A percentile compares a stretch with the other conserved stretches of the same genome.
Conservation (phyloP, 2,888 invertebrate species). For the Cryptosula pallasiana region DNA sequence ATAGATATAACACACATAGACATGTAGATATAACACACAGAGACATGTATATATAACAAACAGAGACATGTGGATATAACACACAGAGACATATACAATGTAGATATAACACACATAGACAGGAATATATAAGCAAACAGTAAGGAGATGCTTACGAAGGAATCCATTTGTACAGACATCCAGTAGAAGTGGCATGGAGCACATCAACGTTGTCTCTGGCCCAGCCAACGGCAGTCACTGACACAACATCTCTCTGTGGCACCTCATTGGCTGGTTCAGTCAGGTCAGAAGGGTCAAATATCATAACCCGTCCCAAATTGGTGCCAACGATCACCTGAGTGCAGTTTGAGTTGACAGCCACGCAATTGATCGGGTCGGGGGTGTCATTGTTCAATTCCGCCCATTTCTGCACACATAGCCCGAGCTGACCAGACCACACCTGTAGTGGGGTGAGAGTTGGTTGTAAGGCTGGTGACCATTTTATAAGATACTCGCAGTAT, state of each 20-base stretch:
- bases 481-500: too few relatives aligned
- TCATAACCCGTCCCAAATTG: slow-evolving; percentile 40
- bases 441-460: slow-evolving; percentile 27
- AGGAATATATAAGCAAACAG: too few relatives aligned
- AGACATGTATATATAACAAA: too few relatives aligned
- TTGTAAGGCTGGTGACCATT: not conserved
- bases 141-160: not conserved
- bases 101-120: too few relatives aligned
- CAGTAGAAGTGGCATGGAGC: not conserved
- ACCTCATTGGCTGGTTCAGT: not conserved
- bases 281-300: slow-evolving; percentile 24
- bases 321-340: slow-evolving; percentile 43
- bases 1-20: too few relatives aligned
- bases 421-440: slow-evolving; percentile 51
- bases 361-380: slow-evolving; percentile 36
- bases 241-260: not conserved
- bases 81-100: too few relatives aligned
- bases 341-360: slow-evolving; percentile 35
- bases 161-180: not conserved
- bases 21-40: too few relatives aligned
- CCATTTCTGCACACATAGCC: slow-evolving; percentile 29
- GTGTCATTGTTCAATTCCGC: slow-evolving; percentile 29
- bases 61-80: too few relatives aligned
- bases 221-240: not conserved
- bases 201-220: not conserved